Base-by-base conservation (phyloP, 2,113 vertebrate species). In the Bagarius yarrelli region DNA sequence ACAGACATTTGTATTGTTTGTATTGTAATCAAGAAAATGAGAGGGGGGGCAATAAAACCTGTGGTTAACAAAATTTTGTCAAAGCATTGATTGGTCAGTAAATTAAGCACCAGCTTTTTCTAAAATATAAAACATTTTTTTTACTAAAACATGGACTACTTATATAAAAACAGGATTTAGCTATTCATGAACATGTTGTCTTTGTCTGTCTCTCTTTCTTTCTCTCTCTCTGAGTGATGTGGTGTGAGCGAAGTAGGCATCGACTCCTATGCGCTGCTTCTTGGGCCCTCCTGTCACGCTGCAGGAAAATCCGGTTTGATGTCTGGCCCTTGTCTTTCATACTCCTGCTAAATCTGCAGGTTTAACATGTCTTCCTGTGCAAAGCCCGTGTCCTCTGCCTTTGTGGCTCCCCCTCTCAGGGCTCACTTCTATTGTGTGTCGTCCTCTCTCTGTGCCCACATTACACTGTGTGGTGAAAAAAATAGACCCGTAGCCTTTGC, bases 251-350 rank as follows among this genome's bases (percentile, higher is more conserved):
- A 85, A 61, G 73, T 64, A 70, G 63, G 81, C 81, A 76, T 32
- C 9, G n/a, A n/a, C 60, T 47, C 27, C 55, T 71, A 19, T 66
- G 36, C 0, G 57, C 55, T 53, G 80, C 70, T 85, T 81, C 60
- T 61, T 83, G 84, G 53, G 79, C 76, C 61, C 79, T 91, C 90
- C 90, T 92, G 92, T 93, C 92, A 93, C 91, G 91, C 91, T 90
- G 90, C 89, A 57, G 73, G 92, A 91, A 93, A 93, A 93, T 93
- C 92, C 88, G 88, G 90, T 93, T 93, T 92, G 92, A 92, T 91
- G 92, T 92, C 87, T 92, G 91, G 92, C 92, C 91, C 90, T 89
- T 91, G 91, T 94, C 92, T 92, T 92, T 93, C 91, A 92, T 92
- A 92, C 88, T 89, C 88, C 88, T 87, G 90, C 92, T 93, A 92